Evolutionary conservation across 2,113 vertebrate species (phyloP).

Genomic region (Cyphomyrus discorhynchus): DNA sequence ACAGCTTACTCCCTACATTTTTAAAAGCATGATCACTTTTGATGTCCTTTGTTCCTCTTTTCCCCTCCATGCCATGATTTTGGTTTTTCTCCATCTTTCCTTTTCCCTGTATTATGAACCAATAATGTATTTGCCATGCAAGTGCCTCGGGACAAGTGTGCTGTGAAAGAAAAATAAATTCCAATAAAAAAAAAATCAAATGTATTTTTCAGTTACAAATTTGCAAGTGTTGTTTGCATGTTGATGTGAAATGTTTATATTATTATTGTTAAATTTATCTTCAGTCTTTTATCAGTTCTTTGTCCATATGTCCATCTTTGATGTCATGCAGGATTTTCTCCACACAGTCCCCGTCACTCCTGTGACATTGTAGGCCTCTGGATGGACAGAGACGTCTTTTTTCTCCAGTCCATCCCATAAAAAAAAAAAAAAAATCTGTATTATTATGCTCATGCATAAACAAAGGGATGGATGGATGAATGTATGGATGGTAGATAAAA

Average conservation of each 20-base stretch:
- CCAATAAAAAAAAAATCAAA: not conserved
- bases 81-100: not conserved
- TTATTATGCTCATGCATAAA: not conserved
- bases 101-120: not conserved
- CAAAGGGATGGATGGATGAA: not conserved
- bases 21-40: not conserved
- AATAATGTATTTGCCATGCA: not conserved
- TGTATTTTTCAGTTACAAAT: not conserved
- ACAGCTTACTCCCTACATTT: not conserved
- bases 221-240: not conserved
- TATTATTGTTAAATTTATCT: not conserved
- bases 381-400: not conserved
- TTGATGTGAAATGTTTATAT: not conserved
- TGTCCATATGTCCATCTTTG: not conserved
- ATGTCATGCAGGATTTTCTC: not conserved
- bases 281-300: not conserved
- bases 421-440: not conserved
- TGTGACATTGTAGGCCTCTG: not conserved
- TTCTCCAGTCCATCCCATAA: not conserved
- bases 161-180: not conserved
- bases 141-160: not conserved
- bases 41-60: not conserved
- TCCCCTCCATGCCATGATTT: not conserved
- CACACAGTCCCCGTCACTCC: not conserved
- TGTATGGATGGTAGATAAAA: not conserved